Conservation (phyloP, 2,888 invertebrate species). For the Julus scanicus region DNA sequence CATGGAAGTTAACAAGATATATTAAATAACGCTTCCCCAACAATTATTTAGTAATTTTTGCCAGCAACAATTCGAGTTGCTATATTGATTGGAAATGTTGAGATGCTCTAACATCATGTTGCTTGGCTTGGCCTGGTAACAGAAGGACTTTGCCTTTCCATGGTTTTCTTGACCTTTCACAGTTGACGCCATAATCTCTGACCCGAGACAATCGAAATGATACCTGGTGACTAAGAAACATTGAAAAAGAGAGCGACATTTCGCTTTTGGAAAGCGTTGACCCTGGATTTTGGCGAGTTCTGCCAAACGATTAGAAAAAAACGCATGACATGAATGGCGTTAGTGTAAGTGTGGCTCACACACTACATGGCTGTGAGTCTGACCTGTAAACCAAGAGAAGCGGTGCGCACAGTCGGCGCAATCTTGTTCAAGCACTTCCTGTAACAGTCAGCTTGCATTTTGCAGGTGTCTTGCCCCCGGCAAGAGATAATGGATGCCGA, state of each 20-base stretch:
- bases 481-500: slow-evolving; percentile 22
- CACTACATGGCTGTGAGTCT: neutral
- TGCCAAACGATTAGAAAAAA: neutral
- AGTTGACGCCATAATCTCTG: slow-evolving; percentile 10
- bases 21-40: too few species aligned
- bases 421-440: neutral
- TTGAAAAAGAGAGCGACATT: neutral
- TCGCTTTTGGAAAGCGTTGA: neutral
- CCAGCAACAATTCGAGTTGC: too few species aligned
- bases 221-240: neutral
- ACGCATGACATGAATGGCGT: neutral
- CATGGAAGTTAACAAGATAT: too few species aligned
- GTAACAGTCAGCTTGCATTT: neutral
- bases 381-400: neutral
- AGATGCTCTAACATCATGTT: neutral
- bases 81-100: too few species aligned
- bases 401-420: neutral
- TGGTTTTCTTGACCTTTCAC: slow-evolving; percentile 2
- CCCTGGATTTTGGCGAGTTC: neutral
- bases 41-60: too few species aligned
- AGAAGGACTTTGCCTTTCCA: neutral
- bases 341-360: neutral
- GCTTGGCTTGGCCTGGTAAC: neutral
- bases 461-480: neutral
- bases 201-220: slow-evolving; percentile 10